Evolutionary conservation across 2,888 invertebrate genomes (phyloP).

Genomic region (Podabrus alpinus): DNA sequence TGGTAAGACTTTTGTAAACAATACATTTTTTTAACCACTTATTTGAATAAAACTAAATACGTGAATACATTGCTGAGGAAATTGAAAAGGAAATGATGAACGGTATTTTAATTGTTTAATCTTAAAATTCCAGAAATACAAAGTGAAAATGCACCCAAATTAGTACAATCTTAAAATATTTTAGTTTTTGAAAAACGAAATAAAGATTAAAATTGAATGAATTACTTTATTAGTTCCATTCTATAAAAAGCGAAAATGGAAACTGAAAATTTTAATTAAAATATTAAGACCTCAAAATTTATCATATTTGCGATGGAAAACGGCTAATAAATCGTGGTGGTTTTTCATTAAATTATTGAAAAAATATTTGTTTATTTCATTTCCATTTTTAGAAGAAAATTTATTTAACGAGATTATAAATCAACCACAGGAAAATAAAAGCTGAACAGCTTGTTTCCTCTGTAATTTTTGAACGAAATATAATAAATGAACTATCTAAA

Average conservation of each 20-base stretch:
- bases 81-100: background rate
- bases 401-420: background rate
- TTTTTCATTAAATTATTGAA: background rate
- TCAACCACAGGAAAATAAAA: no score
- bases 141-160: background rate
- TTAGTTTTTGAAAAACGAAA: no score
- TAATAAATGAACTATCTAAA: no score
- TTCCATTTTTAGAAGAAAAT: background rate
- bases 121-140: background rate
- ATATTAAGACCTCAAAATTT: background rate
- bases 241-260: background rate
- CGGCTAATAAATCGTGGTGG: background rate
- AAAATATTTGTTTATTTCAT: background rate
- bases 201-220: no score
- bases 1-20: slow-evolving; percentile 66
- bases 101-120: background rate
- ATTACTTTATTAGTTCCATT: no score
- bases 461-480: no score
- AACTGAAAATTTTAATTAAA: background rate
- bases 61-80: background rate
- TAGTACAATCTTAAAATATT: no score
- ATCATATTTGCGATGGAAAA: background rate
- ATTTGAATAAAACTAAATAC: background rate
- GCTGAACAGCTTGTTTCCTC: no score
- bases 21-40: background rate